Evolutionary conservation across 2,797 vertebrate genomes (phyloP).

Genomic region (Lacerta viridis): DNA sequence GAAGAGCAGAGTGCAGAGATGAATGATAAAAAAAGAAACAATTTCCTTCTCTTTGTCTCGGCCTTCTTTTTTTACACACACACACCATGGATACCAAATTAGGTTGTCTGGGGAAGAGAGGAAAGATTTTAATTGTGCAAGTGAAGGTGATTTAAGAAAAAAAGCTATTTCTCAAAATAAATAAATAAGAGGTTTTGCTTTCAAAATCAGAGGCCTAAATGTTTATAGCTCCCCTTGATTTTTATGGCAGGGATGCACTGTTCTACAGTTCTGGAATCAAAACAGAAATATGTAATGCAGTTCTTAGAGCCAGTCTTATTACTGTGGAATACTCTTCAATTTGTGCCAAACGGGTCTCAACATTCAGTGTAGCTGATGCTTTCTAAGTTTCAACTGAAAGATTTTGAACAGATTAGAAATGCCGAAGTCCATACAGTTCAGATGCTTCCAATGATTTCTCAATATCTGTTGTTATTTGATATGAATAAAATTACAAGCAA

Average conservation of each 20-base stretch:
- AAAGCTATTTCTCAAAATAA: background rate
- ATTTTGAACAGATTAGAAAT: background rate
- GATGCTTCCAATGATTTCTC: background rate
- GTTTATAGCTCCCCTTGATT: background rate
- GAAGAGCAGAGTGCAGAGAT: background rate
- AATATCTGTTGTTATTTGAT: background rate
- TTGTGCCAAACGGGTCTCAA: too few species aligned
- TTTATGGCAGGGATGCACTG: too few species aligned
- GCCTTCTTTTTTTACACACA: background rate
- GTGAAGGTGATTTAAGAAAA: background rate
- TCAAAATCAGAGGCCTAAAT: background rate
- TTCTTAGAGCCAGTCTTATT: background rate
- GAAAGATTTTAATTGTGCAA: background rate
- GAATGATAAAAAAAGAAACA: background rate
- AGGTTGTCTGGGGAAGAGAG: background rate
- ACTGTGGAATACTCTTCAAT: too few species aligned
- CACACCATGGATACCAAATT: background rate
- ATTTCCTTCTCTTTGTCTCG: background rate
- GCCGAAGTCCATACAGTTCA: background rate
- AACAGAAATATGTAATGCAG: background rate
- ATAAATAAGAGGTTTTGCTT: background rate
- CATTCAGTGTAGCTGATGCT: background rate
- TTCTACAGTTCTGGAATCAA: background rate
- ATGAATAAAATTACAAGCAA: background rate
- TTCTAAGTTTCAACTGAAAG: background rate